A percentile compares a stretch with the other conserved stretches of the same genome.
These are phyloP conservation scores for Palythoa grandiflora DNA, from an alignment of 92 coral and sea anemone genomes.

Conservation along the genomic window DNA sequence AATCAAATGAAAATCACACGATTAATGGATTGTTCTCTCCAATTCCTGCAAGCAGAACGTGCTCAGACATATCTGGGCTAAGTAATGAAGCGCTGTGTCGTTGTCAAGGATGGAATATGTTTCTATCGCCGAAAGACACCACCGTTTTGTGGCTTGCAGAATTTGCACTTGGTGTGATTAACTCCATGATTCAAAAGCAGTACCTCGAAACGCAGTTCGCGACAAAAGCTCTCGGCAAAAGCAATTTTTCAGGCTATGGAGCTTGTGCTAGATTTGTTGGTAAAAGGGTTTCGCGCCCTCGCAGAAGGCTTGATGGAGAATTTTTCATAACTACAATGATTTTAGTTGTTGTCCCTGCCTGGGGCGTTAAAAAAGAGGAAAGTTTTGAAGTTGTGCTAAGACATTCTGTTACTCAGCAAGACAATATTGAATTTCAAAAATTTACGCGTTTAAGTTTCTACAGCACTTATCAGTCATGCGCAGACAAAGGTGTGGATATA, in stretches of 20 bases:
- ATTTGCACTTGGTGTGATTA: conserved; percentile 86
- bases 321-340: conserved; percentile 73
- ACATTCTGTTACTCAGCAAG: conserved; percentile 68
- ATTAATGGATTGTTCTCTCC: conserved; percentile 77
- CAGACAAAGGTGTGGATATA: conserved; percentile 80
- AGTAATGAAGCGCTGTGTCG: conserved; percentile 85
- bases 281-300: conserved; percentile 73
- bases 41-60: conserved; percentile 87
- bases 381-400: conserved; percentile 85
- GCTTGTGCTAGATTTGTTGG: conserved; percentile 92
- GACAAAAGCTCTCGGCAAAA: neutral
- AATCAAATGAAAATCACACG: conserved; percentile 11
- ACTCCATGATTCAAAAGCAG: conserved; percentile 84
- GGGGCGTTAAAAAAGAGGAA: conserved; percentile 77
- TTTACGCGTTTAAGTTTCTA: conserved; percentile 83
- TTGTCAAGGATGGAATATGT: conserved; percentile 87
- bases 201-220: conserved; percentile 46
- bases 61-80: conserved; percentile 82
- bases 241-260: conserved; percentile 72
- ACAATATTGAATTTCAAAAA: conserved; percentile 65
- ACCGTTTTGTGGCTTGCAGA: conserved; percentile 89
- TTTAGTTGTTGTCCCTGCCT: conserved; percentile 80
- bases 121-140: conserved; percentile 56
- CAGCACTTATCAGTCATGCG: conserved; percentile 85
- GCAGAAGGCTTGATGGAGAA: conserved; percentile 72